phyloP scores from a whole-genome alignment of 2,888 invertebrate species.

The Trachelus troglodyta region DNA sequence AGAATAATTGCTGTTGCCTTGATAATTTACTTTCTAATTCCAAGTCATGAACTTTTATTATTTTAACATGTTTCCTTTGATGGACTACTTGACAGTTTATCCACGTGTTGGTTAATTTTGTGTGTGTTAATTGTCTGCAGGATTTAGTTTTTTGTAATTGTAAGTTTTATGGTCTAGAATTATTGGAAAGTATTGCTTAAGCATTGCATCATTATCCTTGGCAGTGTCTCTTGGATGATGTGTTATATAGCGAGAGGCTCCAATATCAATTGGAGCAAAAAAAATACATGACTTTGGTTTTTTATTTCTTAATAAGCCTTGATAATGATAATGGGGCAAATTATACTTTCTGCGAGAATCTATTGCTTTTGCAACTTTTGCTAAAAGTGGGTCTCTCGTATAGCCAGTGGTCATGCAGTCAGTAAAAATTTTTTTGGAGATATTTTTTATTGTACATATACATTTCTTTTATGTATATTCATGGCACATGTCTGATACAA shows the following conservation, averaged over 20 bases:
- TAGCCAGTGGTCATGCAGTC: not conserved
- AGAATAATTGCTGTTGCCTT: not conserved
- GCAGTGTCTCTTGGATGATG: not conserved
- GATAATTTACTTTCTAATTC: not conserved
- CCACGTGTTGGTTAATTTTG: not conserved
- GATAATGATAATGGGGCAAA: not conserved
- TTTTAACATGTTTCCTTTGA: not conserved
- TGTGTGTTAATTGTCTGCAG: not conserved
- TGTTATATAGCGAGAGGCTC: not conserved
- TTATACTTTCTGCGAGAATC: not conserved
- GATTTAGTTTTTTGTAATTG: not conserved
- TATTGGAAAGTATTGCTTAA: not conserved
- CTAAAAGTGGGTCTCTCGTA: not conserved
- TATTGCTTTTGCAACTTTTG: not conserved
- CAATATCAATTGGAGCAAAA: not conserved
- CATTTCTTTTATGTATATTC: not conserved
- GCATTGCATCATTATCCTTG: not conserved
- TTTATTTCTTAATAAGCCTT: not conserved
- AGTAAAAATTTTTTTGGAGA: not conserved
- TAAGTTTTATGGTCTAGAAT: not conserved
- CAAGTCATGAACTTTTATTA: not conserved
- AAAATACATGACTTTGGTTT: not conserved
- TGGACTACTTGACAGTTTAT: not conserved
- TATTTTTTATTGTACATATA: not conserved
- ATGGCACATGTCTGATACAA: not conserved